Conservation (phyloP, 2,888 invertebrate species). For the Conistra vaccinii region DNA sequence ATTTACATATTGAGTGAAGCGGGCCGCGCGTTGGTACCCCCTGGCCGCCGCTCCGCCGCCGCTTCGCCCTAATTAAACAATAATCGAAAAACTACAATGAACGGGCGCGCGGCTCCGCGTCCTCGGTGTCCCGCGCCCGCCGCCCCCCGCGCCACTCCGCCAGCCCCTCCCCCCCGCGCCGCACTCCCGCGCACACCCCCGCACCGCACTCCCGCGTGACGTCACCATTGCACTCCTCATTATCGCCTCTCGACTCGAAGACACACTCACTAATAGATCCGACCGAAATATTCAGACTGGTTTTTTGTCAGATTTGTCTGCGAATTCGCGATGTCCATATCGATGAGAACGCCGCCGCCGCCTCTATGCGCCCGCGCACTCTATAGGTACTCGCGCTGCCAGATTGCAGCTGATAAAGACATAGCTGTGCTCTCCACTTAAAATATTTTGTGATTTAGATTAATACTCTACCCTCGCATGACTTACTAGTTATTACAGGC, state of each 20-base stretch:
- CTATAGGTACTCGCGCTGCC: constrained; percentile 47
- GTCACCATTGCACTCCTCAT: constrained; percentile 89
- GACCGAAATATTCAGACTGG: constrained; percentile 79
- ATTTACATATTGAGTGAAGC: constrained; percentile 66
- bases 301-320: constrained; percentile 77
- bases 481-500: constrained; percentile 9
- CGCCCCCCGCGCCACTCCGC: constrained; percentile 63
- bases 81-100: constrained; percentile 91
- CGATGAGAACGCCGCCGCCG: constrained; percentile 69
- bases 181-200: constrained; percentile 58
- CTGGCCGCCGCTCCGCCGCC: constrained; percentile 90
- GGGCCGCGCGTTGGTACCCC: constrained; percentile 80
- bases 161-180: constrained; percentile 50
- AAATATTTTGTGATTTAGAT: constrained; percentile 53
- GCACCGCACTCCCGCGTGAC: constrained; percentile 77
- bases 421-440: constrained; percentile 38
- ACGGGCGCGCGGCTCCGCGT: constrained; percentile 88
- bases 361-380: constrained; percentile 75
- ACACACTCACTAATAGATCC: constrained; percentile 82
- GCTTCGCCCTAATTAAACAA: constrained; percentile 91
- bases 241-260: constrained; percentile 87
- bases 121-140: constrained; percentile 82
- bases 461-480: constrained; percentile 34
- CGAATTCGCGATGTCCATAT: constrained; percentile 72
- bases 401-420: constrained; percentile 59